These are phyloP conservation scores for Psylliodes chrysocephalus DNA, from an alignment of 2,888 invertebrate genomes.

Conservation along the genomic window DNA sequence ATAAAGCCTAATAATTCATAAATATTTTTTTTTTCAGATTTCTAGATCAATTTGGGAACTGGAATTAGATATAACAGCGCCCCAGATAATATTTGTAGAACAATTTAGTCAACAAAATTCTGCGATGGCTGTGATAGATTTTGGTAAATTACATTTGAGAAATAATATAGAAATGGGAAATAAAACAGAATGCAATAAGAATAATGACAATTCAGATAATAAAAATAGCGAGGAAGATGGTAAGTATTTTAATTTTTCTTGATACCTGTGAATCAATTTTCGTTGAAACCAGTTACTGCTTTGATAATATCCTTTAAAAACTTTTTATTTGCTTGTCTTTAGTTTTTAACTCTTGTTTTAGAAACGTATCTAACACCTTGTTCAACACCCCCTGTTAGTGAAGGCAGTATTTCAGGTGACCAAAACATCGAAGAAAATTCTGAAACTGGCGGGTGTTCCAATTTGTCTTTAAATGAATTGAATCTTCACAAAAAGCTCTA, in stretches of 20 bases:
- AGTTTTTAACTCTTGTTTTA: too few relatives aligned
- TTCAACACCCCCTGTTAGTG: constrained; percentile 87
- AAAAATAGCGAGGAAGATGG: constrained; percentile 67
- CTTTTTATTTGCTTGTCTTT: too few relatives aligned
- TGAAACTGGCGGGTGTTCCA: constrained; percentile 50
- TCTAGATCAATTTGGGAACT: constrained; percentile 85
- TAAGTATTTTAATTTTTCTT: constrained; percentile 43
- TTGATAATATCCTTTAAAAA: too few relatives aligned
- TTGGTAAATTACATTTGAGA: constrained; percentile 83
- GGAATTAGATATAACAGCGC: constrained; percentile 91
- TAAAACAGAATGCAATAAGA: constrained; percentile 50
- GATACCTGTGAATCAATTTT: too few relatives aligned
- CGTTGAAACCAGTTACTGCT: too few relatives aligned
- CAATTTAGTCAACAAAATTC: constrained; percentile 79
- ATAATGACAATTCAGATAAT: too few relatives aligned
- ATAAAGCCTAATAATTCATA: too few relatives aligned
- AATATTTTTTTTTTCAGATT: constrained; percentile 68
- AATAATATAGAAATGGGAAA: constrained; percentile 61
- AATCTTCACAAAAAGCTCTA: constrained; percentile 77
- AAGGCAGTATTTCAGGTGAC: constrained; percentile 69
- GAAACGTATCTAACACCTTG: constrained; percentile 86
- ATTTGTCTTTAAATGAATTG: constrained; percentile 66
- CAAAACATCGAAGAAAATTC: constrained; percentile 58
- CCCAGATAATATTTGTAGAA: constrained; percentile 91
- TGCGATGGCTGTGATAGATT: constrained; percentile 86